phyloP scores from a whole-genome alignment of 2,888 invertebrate species.

The Microplitis manilae region DNA sequence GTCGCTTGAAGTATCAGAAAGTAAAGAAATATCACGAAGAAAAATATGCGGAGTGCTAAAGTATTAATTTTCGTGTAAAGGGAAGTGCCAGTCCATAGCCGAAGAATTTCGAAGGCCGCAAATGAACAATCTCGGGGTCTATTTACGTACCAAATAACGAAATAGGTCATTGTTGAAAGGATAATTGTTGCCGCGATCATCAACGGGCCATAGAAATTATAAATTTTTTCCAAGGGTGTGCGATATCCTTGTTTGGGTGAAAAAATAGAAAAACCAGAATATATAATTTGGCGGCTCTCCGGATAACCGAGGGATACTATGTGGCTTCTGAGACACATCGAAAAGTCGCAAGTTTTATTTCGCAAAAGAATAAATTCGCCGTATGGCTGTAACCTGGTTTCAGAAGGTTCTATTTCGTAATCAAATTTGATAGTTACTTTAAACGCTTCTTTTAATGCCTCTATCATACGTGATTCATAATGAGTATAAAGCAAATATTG shows the following conservation, averaged over 20 bases:
- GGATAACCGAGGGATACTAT: fast-evolving
- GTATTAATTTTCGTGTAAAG: constrained; percentile 1
- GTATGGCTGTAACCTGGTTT: not conserved
- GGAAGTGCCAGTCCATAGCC: not conserved
- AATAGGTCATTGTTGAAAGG: not conserved
- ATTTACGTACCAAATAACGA: not conserved
- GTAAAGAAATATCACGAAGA: constrained; percentile 17
- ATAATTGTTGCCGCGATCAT: not conserved
- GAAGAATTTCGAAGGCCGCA: constrained; percentile 5
- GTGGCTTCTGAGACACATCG: not conserved
- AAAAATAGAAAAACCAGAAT: not conserved
- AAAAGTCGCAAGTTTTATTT: not conserved
- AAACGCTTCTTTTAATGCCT: not conserved
- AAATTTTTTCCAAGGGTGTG: constrained; percentile 18
- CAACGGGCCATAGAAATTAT: constrained; percentile 5
- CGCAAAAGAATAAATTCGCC: not conserved
- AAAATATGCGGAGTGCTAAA: not conserved
- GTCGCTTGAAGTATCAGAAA: constrained; percentile 17
- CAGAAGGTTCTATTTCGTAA: not conserved
- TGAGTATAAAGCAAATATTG: not conserved
- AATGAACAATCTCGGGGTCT: not conserved
- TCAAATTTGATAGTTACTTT: not conserved
- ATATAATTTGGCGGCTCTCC: not conserved
- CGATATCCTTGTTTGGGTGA: not conserved
- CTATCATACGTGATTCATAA: not conserved